phyloP scores from a whole-genome alignment of 1,140 invertebrate species.

The Drosophila sechellia region DNA sequence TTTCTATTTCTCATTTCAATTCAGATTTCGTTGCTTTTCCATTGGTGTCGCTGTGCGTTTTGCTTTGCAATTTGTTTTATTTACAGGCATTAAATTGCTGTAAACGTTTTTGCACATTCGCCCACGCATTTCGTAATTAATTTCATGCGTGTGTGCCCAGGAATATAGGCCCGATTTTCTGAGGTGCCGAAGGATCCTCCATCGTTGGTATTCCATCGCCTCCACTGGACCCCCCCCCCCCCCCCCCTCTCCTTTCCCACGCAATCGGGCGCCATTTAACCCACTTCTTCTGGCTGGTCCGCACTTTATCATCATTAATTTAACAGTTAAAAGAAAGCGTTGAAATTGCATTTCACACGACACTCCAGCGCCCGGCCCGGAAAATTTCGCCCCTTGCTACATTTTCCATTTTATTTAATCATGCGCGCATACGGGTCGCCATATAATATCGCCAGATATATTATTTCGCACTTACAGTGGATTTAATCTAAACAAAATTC shows the following conservation, averaged over 20 bases:
- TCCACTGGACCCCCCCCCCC: not conserved
- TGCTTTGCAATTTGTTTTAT: constrained; percentile 38
- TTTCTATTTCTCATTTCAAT: constrained; percentile 30
- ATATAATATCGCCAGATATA: constrained; percentile 34
- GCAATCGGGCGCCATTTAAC: not conserved
- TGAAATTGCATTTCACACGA: constrained; percentile 56
- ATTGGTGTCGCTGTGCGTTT: constrained; percentile 22
- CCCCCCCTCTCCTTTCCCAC: too few species aligned
- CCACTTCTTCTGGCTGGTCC: constrained; percentile 4
- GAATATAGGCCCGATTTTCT: constrained; percentile 4
- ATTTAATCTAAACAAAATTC: too few species aligned
- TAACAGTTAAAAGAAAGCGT: constrained; percentile 54
- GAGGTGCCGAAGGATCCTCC: not conserved
- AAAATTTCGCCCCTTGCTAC: not conserved
- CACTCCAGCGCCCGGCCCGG: not conserved
- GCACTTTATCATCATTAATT: constrained; percentile 56
- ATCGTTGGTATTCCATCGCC: not conserved
- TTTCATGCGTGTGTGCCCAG: constrained; percentile 47
- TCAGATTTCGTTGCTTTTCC: constrained; percentile 16
- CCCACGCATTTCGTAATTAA: constrained; percentile 45
- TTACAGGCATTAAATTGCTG: constrained; percentile 40
- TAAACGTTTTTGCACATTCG: constrained; percentile 23
- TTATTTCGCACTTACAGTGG: constrained; percentile 14
- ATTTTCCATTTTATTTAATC: constrained; percentile 53
- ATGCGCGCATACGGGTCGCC: constrained; percentile 48